Evolutionary conservation across 2,113 vertebrate genomes (phyloP).

Genomic region (Mormyrus lacerda): DNA sequence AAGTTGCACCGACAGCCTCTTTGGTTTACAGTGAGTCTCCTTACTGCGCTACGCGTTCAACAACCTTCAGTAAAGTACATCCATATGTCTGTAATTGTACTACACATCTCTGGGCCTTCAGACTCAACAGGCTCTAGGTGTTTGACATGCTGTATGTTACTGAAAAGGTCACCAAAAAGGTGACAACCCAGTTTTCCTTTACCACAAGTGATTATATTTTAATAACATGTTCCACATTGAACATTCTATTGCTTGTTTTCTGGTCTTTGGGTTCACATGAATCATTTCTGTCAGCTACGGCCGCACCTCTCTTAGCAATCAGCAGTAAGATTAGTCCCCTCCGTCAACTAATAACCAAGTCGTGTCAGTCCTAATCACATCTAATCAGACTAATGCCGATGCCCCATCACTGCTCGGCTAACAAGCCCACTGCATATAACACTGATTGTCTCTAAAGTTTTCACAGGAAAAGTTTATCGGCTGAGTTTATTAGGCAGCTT

Average conservation of each 20-base stretch:
- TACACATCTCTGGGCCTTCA: not conserved
- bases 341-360: constrained; percentile 29
- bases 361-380: constrained; percentile 44
- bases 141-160: not conserved
- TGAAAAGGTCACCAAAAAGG: not conserved
- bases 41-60: not conserved
- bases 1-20: not conserved
- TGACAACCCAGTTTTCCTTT: not conserved
- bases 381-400: constrained; percentile 6
- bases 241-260: not conserved
- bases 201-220: not conserved
- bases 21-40: not conserved
- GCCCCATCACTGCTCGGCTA: constrained; percentile 15
- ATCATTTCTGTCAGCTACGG: not conserved
- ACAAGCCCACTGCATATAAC: not conserved
- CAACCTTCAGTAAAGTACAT: not conserved
- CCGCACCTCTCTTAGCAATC: constrained; percentile 26
- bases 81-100: not conserved
- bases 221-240: not conserved
- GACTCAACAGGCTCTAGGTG: not conserved
- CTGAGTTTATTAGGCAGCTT: not conserved
- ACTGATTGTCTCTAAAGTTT: constrained; percentile 34
- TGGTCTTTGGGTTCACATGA: constrained; percentile 3
- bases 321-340: constrained; percentile 24
- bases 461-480: constrained; percentile 1